phyloP scores from a whole-genome alignment of 2,888 invertebrate species.

The Yponomeuta sedellus region DNA sequence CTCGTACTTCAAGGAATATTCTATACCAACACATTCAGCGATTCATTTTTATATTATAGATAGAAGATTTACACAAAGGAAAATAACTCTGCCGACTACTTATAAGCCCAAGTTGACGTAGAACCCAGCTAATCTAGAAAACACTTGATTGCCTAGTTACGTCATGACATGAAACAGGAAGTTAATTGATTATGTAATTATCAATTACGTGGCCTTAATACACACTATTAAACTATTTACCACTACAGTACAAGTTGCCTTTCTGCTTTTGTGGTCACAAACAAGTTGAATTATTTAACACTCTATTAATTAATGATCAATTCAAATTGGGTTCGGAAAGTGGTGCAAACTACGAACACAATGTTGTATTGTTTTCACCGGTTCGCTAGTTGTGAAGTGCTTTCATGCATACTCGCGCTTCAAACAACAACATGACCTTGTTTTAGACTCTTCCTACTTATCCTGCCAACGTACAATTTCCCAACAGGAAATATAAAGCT shows the following conservation, averaged over 20 bases:
- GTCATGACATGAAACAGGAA: background rate
- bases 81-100: no score
- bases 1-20: no score
- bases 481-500: background rate
- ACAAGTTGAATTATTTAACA: constrained; percentile 2
- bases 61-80: background rate
- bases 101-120: background rate
- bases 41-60: no score
- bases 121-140: background rate
- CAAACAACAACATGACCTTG: background rate
- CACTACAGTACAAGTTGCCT: background rate
- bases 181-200: background rate
- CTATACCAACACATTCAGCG: no score
- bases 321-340: background rate
- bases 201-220: background rate
- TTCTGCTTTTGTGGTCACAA: background rate
- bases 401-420: background rate
- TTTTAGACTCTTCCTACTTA: background rate
- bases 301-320: background rate
- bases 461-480: background rate
- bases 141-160: background rate
- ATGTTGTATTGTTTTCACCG: background rate
- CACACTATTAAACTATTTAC: background rate
- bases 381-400: background rate
- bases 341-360: background rate